Base-by-base conservation (phyloP, 2,888 invertebrate species). In the Cistogaster globosa region DNA sequence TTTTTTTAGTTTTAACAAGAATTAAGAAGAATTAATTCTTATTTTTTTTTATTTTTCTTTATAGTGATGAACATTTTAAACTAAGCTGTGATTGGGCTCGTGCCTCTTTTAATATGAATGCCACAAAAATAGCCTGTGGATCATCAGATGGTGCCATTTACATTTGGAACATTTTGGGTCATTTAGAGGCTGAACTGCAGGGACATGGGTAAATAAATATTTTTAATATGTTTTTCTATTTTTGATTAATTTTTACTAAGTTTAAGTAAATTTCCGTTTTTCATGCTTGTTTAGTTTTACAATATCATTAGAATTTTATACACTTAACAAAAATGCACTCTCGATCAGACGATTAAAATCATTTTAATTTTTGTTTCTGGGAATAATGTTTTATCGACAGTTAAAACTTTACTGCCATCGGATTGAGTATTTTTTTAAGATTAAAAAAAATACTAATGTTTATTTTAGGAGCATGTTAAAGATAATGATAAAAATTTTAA, bases 21-120 rank as follows among this genome's bases (percentile, higher is more conserved):
- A 32, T n/a, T n/a, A n/a, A n/a, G n/a, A n/a, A n/a, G n/a, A n/a
- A n/a, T 8, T 22, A 22, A 22, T 57, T 26, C 1, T 57, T 26
- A 14, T 14, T 36, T 9, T 1, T 36, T 22, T 53, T 6, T 76
- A 58, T 36, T 57, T 83, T 83, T 69, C 87, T 88, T 94, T 93
- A 58, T 94, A 98, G 98, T 92, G 96, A 97, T 91, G 99, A 99
- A 89, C 96, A 97, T 81, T 99, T 99, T 93, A 98, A 98, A 94
- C 96, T 98, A 85, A 97, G 97, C 86, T 97, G 97, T 93, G 99
- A 99, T 94, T 98, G 97, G 96, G 95, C 97, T 42, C 94, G 98
- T 89, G 98, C 98, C 16, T 95, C 96, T 68, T 98, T 98, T 93
- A 98, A 98, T 89, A 97, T 98, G 48, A 97, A 97, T 92, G 97